phyloP scores from a whole-genome alignment of 2,888 invertebrate genomes.

The Gisinianus flammeolus region DNA sequence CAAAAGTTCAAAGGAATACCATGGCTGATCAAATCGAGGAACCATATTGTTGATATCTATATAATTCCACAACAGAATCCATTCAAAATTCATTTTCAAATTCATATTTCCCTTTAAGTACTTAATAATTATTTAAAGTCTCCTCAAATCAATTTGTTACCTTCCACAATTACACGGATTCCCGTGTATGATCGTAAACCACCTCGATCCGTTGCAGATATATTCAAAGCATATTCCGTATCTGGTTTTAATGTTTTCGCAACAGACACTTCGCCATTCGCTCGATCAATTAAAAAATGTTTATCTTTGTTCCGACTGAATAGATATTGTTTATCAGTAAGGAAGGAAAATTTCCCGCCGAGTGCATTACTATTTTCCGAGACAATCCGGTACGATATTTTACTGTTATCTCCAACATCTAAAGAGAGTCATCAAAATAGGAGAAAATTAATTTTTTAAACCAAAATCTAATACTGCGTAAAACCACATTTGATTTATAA shows the following conservation, averaged over 20 bases:
- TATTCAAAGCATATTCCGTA: constrained; percentile 75
- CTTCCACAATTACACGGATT: constrained; percentile 66
- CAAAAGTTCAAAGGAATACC: constrained; percentile 80
- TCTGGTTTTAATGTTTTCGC: constrained; percentile 76
- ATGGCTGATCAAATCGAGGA: constrained; percentile 80
- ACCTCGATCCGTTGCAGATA: constrained; percentile 78
- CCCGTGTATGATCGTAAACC: constrained; percentile 74
- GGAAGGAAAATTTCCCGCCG: constrained; percentile 59
- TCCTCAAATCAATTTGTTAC: constrained; percentile 6
- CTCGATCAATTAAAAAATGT: constrained; percentile 77
- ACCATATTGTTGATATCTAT: constrained; percentile 76
- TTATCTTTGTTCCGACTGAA: constrained; percentile 62
- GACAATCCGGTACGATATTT: constrained; percentile 73
- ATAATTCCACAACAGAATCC: background rate
- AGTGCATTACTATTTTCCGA: constrained; percentile 68
- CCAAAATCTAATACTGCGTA: too few species aligned
- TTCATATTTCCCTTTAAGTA: background rate
- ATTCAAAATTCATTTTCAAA: background rate
- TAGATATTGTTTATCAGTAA: constrained; percentile 57
- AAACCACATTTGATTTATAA: background rate
- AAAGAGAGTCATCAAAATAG: constrained; percentile 61
- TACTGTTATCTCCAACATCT: constrained; percentile 67
- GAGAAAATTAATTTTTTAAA: too few species aligned
- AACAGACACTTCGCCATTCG: constrained; percentile 76
- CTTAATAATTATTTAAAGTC: too few species aligned